These are phyloP conservation scores for Athetis lepigone DNA, from an alignment of 2,888 invertebrate species.

Conservation along the genomic window DNA sequence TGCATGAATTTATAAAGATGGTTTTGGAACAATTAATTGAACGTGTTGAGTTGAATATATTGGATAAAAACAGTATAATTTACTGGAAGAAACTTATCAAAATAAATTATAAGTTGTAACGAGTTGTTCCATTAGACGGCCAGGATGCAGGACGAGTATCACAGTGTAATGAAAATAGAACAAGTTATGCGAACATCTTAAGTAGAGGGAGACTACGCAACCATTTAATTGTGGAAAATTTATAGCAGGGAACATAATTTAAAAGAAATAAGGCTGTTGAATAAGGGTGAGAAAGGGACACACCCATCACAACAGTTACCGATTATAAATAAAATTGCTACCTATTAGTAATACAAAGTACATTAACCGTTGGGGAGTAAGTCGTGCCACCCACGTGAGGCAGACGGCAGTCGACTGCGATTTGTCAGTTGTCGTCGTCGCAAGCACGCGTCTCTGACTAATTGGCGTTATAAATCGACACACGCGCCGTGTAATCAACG, in stretches of 20 bases:
- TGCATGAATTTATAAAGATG: constrained; percentile 8
- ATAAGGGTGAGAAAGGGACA: background rate
- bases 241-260: background rate
- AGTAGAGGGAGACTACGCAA: background rate
- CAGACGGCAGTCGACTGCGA: constrained; percentile 79
- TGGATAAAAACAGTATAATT: constrained; percentile 15
- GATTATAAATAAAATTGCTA: constrained; percentile 49
- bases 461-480: constrained; percentile 88
- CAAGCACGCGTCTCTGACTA: constrained; percentile 83
- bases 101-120: constrained; percentile 8
- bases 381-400: constrained; percentile 80
- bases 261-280: background rate
- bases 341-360: constrained; percentile 54
- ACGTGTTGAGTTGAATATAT: constrained; percentile 1
- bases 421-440: constrained; percentile 85
- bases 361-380: constrained; percentile 60
- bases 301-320: constrained; percentile 3
- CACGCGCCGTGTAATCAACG: constrained; percentile 79
- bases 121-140: constrained; percentile 29
- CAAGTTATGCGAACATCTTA: constrained; percentile 3
- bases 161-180: constrained; percentile 42
- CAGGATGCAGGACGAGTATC: constrained; percentile 32
- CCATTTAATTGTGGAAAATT: background rate
- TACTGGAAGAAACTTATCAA: constrained; percentile 25
- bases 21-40: constrained; percentile 5